Evolutionary conservation across 2,888 invertebrate species (phyloP).

Genomic region (Hetaerina titia): DNA sequence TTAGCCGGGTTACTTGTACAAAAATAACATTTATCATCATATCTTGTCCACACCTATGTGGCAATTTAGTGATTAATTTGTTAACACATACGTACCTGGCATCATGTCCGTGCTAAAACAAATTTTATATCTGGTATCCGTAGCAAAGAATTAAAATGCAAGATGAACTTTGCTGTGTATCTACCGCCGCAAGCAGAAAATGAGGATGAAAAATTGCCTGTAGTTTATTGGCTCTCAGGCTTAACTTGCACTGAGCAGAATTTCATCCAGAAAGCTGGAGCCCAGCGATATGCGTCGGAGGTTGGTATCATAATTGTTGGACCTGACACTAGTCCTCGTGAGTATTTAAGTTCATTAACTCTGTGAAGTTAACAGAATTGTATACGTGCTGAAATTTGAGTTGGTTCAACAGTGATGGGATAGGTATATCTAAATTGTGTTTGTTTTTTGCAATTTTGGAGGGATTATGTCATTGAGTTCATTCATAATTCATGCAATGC

Average conservation of each 20-base stretch:
- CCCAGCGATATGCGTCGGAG: constrained; percentile 93
- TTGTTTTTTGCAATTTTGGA: too few relatives aligned
- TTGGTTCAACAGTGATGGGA: neutral
- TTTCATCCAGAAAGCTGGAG: constrained; percentile 97
- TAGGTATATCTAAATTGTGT: too few relatives aligned
- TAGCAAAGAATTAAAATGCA: constrained; percentile 88
- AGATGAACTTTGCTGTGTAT: constrained; percentile 96
- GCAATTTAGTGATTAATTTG: too few relatives aligned
- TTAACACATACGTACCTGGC: too few relatives aligned
- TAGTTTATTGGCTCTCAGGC: constrained; percentile 95
- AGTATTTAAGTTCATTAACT: constrained; percentile 68
- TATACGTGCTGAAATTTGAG: neutral
- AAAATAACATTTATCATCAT: neutral
- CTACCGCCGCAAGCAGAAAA: constrained; percentile 87
- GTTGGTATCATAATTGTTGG: constrained; percentile 92
- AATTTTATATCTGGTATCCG: constrained; percentile 69
- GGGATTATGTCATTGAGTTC: too few relatives aligned
- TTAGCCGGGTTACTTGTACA: neutral
- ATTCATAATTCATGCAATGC: neutral
- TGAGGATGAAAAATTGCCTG: constrained; percentile 83
- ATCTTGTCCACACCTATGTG: neutral
- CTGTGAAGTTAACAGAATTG: neutral
- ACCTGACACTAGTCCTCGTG: constrained; percentile 96
- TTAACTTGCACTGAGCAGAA: constrained; percentile 97
- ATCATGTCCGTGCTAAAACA: neutral